Base-by-base conservation (phyloP, 2,888 invertebrate genomes). In the Phaonia tiefii region DNA sequence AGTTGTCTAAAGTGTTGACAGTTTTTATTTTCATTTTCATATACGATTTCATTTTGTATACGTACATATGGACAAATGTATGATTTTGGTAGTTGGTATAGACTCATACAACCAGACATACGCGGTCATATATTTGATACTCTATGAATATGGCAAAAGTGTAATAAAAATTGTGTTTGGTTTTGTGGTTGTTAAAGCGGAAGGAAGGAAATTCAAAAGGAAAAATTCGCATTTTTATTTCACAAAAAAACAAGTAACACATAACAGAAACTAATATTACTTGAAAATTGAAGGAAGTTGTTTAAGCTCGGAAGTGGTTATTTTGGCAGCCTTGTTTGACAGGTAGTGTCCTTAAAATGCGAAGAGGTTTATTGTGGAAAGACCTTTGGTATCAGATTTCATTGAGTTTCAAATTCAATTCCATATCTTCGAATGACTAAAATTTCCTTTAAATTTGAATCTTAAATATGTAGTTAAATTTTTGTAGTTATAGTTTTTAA, bases 1-100 rank as follows among this genome's bases (percentile, higher is more conserved):
- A 81, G 74, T 78, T 78, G 71, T 75, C 66, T 71, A 78, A 74
- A 77, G 71, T 81, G 80, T 78, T 77, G 80, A 81, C 77, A 81
- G 67, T 75, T 80, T 77, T 78, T 71, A 60, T 60, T 63, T 63
- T 42, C 13, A 13, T 63, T 22, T 42, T 13, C n/a, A 37, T 42
- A 13, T 20, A n/a, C 17, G 37, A 39, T 60, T 51, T 51, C 67
- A 76, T 75, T 66, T 54, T 51, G 58, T 42, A 17, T 63, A 51
- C n/a, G 26, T 37, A 51, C 44, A 37, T 2, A 25, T 58, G 66
- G 49, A 58, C 2, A 63, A 49, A 63, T 73, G 58, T 42, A 66
- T 72, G 17, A n/a, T n/a, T n/a, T n/a, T n/a, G n/a, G n/a, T 3
- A 49, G 44, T 54, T 37, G 10, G 31, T 56, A 66, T 58, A 10